Conservation (phyloP, 2,113 vertebrate genomes). For the Capra hircus region DNA sequence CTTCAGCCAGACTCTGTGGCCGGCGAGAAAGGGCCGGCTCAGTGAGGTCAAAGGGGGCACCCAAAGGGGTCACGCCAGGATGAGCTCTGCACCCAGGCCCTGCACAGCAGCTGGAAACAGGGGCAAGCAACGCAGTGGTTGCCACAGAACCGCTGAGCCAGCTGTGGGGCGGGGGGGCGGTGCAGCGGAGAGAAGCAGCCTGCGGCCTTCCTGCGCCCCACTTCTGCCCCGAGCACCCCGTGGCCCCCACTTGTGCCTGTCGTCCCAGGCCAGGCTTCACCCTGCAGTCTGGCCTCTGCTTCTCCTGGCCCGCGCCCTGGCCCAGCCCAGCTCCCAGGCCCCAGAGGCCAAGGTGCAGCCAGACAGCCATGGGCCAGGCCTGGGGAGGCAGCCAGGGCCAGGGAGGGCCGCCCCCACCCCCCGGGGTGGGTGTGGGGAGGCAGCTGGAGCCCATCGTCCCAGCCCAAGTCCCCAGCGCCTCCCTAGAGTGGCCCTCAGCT, state of each 20-base stretch:
- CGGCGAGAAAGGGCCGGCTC: not conserved
- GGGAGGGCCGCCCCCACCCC: not conserved
- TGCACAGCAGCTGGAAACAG: rapidly evolving
- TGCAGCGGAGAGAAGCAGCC: not conserved
- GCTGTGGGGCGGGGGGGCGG: not conserved
- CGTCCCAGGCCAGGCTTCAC: not conserved
- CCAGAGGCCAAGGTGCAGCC: not conserved
- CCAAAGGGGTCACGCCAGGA: not conserved
- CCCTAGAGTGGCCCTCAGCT: not conserved
- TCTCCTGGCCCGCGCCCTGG: not conserved
- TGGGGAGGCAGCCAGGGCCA: not conserved
- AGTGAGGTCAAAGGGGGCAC: rapidly evolving
- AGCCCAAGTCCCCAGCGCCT: not conserved
- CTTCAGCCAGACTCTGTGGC: not conserved
- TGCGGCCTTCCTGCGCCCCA: rapidly evolving
- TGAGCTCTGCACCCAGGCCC: rapidly evolving
- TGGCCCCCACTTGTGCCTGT: not conserved
- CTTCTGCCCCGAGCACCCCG: rapidly evolving
- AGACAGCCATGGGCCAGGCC: not conserved
- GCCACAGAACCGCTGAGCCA: not conserved
- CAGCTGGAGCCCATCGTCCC: not conserved
- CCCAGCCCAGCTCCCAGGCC: not conserved
- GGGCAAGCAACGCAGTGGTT: rapidly evolving
- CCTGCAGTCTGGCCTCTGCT: not conserved
- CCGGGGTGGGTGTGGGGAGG: not conserved